phyloP scores from a whole-genome alignment of 2,797 vertebrate genomes.

The Gadopsis bispinosus region DNA sequence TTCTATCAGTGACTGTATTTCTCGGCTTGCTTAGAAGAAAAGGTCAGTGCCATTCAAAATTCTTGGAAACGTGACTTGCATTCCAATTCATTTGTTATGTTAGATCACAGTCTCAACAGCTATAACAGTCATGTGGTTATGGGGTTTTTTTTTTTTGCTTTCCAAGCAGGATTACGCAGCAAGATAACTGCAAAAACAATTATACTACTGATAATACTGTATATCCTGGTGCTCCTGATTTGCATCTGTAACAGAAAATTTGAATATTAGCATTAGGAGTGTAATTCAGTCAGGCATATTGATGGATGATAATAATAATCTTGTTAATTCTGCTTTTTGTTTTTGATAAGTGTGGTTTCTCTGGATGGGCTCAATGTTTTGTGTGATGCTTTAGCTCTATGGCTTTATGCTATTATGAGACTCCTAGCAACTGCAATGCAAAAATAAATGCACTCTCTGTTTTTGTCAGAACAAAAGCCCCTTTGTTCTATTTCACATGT shows the following conservation, averaged over 20 bases:
- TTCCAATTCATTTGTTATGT: conserved; percentile 5
- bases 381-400: conserved; percentile 43
- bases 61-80: neutral
- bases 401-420: conserved; percentile 37
- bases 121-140: neutral
- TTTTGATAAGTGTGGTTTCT: conserved; percentile 42
- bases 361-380: conserved; percentile 34
- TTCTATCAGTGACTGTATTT: conserved; percentile 27
- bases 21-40: conserved; percentile 18
- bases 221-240: conserved; percentile 28
- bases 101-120: neutral
- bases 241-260: conserved; percentile 42
- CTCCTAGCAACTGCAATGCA: conserved; percentile 22
- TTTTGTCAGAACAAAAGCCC: conserved; percentile 25
- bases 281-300: conserved; percentile 58
- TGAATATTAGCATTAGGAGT: conserved; percentile 55
- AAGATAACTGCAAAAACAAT: conserved; percentile 39
- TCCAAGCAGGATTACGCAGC: conserved; percentile 18
- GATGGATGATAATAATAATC: conserved; percentile 65
- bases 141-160: too few relatives aligned
- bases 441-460: conserved; percentile 18
- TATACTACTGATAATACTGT: conserved; percentile 18
- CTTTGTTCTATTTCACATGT: conserved; percentile 19
- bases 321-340: conserved; percentile 58
- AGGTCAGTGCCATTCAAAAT: conserved; percentile 38